A percentile compares a stretch with the other conserved stretches of the same genome.
These are phyloP conservation scores for Tribolium madens DNA, from an alignment of 1,140 invertebrate genomes.

Conservation along the genomic window DNA sequence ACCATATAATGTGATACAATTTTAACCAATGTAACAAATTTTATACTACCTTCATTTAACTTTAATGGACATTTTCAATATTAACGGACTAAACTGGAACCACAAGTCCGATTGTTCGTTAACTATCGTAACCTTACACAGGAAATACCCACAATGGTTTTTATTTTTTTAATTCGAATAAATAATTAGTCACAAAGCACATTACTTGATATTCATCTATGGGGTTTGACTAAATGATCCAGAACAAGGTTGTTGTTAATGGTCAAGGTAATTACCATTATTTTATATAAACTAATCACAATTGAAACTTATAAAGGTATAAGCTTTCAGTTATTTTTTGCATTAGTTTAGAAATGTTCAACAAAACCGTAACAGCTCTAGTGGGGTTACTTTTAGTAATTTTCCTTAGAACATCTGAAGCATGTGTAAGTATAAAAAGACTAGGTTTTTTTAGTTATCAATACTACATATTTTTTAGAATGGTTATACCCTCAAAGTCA, in stretches of 20 bases:
- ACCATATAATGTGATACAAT: too few species aligned
- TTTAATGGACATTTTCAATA: too few species aligned
- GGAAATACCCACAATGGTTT: not conserved
- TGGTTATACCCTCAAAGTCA: constrained; percentile 51
- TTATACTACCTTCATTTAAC: too few species aligned
- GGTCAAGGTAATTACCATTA: constrained; percentile 34
- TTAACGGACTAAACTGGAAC: too few species aligned
- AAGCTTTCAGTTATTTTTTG: not conserved
- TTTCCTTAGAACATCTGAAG: not conserved
- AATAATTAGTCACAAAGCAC: constrained; percentile 16
- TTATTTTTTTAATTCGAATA: constrained; percentile 16
- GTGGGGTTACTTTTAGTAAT: not conserved
- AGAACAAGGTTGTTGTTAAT: constrained; percentile 12
- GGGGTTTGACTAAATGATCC: constrained; percentile 14
- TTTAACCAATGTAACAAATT: too few species aligned
- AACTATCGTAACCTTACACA: not conserved
- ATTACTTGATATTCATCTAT: constrained; percentile 26
- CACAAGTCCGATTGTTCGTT: too few species aligned
- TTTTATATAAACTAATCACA: constrained; percentile 6
- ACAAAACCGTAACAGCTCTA: not conserved
- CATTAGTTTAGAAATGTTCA: constrained; percentile 1
- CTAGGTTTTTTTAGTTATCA: too few species aligned
- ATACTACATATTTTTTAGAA: too few species aligned
- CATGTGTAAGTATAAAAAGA: constrained; percentile 36
- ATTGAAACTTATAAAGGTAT: constrained; percentile 1